Base-by-base conservation (phyloP, 2,888 invertebrate genomes). In the Mayetiola destructor region DNA sequence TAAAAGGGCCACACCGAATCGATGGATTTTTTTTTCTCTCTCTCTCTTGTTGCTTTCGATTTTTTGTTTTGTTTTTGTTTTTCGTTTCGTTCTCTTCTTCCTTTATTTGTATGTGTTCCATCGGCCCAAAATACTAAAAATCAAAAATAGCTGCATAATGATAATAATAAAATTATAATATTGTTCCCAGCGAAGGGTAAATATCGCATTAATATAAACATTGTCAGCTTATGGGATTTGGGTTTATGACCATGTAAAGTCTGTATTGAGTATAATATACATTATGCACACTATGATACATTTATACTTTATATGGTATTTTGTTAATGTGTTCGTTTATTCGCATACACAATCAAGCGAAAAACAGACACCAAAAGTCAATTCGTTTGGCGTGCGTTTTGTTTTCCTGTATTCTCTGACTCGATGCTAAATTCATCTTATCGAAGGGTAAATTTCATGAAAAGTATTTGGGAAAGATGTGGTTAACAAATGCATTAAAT, bases 111-210 rank as follows among this genome's bases (percentile, higher is more conserved):
- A n/a, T n/a, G n/a, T n/a, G n/a, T n/a, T 21, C 3, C 3, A 16
- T n/a, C 48, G 27, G 21, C 12, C 23, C 12, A 48, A 48, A 48
- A 48, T 16, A 27, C 27, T 48, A 48, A 16, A 48, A 48, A 48
- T 48, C 48, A 27, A 48, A 48, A 48, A 48, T 48, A 48, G 48
- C 48, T 48, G 48, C 48, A 48, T 48, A 27, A 48, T 48, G 27
- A 48, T 48, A 48, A 48, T 48, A 48, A 48, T 48, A 48, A 48
- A 48, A 48, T 48, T 48, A 48, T 48, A 48, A 48, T 48, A 48
- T 48, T 27, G 27, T 27, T 27, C 9, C 27, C n/a, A 27, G 27
- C 48, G 27, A 48, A 48, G 48, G 48, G 48, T 48, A 48, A 48
- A 48, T 48, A 48, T 48, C 48, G 29, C 48, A 48, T 48, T 48